These are phyloP conservation scores for Coregonus clupeaformis DNA, from an alignment of 2,113 vertebrate species.

Conservation along the genomic window DNA sequence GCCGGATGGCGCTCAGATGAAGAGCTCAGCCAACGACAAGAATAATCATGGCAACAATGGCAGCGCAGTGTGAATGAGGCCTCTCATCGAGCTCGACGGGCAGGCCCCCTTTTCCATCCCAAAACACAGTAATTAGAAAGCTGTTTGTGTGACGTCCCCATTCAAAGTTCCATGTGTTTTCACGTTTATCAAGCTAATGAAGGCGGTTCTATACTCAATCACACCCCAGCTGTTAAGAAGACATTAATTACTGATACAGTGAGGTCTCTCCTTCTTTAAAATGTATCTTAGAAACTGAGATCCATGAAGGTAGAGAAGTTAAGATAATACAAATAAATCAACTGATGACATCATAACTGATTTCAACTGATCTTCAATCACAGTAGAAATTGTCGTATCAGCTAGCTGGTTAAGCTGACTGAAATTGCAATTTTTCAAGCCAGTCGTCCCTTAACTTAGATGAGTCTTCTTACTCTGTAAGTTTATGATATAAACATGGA, in stretches of 20 bases:
- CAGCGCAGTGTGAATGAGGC: slow-evolving; percentile 68
- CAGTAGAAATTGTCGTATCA: too few relatives aligned
- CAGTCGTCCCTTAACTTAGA: too few relatives aligned
- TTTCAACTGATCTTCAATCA: too few relatives aligned
- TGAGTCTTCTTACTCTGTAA: not conserved
- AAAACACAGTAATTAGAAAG: slow-evolving; percentile 46
- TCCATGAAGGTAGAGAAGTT: not conserved
- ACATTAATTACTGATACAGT: slow-evolving; percentile 20
- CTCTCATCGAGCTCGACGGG: slow-evolving; percentile 38
- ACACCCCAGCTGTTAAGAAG: slow-evolving; percentile 41
- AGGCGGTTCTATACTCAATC: slow-evolving; percentile 22
- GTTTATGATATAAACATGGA: not conserved
- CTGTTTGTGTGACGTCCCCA: slow-evolving; percentile 28
- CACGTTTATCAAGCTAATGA: slow-evolving; percentile 55
- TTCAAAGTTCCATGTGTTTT: slow-evolving; percentile 56
- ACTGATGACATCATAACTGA: too few relatives aligned
- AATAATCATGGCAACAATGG: slow-evolving; percentile 75
- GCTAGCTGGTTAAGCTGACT: too few relatives aligned
- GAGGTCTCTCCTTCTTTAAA: not conserved
- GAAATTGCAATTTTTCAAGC: too few relatives aligned
- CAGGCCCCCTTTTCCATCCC: slow-evolving; percentile 29
- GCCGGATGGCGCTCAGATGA: slow-evolving; percentile 85
- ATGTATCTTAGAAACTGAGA: not conserved
- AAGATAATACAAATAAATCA: not conserved
- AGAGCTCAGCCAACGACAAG: slow-evolving; percentile 79